A percentile compares a stretch with the other conserved stretches of the same genome.
Conservation (phyloP, 2,797 vertebrate genomes). For the Cyclura pinguis region DNA sequence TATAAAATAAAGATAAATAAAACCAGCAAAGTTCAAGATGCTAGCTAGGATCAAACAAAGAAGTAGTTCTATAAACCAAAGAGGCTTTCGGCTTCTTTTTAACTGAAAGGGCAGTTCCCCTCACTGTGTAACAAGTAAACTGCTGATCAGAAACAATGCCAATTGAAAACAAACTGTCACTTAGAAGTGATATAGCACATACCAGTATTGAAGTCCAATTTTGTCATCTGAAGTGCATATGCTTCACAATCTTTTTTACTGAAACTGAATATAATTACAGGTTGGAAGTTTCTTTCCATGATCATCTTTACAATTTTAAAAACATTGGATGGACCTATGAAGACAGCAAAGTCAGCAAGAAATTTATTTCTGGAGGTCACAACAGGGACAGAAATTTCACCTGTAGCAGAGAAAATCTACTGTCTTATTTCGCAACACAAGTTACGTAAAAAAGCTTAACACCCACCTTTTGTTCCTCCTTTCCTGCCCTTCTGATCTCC, state of each 20-base stretch:
- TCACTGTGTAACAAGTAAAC: neutral
- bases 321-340: conserved; percentile 93
- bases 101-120: neutral
- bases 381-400: neutral
- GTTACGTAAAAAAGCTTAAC: conserved; percentile 21
- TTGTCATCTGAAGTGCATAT: conserved; percentile 96
- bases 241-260: conserved; percentile 99
- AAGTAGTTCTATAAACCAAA: neutral
- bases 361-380: conserved; percentile 23
- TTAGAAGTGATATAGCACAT: conserved; percentile 24
- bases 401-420: neutral
- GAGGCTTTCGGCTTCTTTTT: neutral
- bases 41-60: neutral
- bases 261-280: conserved; percentile 99
- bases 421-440: neutral
- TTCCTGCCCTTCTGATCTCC: conserved; percentile 94
- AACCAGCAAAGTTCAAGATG: neutral
- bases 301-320: conserved; percentile 99
- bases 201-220: conserved; percentile 98
- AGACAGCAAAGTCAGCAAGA: conserved; percentile 28
- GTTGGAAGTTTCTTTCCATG: conserved; percentile 99
- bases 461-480: conserved; percentile 93
- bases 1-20: neutral
- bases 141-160: neutral
- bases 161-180: neutral